Conservation (phyloP, 2,113 vertebrate species). For the Aleadryas rufinucha region DNA sequence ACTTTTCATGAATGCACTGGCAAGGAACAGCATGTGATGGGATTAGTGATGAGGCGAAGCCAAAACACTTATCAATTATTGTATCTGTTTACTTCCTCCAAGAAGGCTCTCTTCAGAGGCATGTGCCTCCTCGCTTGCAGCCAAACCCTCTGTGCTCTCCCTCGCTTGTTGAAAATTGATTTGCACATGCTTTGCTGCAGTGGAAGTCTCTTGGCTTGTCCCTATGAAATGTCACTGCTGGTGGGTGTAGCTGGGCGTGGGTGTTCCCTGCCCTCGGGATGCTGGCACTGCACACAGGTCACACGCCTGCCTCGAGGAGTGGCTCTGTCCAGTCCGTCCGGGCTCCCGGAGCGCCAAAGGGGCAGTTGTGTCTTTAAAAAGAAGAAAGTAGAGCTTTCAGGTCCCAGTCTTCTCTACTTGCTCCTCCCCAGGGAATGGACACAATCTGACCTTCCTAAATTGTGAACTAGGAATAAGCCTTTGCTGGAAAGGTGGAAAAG, state of each 20-base stretch:
- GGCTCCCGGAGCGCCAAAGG: fast-evolving
- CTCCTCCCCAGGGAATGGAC: neutral
- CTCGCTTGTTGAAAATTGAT: neutral
- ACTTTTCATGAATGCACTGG: neutral
- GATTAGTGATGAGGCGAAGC: neutral
- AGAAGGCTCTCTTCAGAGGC: neutral
- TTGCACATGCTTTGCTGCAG: neutral
- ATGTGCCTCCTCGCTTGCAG: neutral
- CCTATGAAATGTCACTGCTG: neutral
- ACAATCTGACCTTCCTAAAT: neutral
- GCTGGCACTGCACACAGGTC: neutral
- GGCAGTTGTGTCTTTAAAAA: neutral
- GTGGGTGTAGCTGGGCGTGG: neutral
- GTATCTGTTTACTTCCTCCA: neutral
- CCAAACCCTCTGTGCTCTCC: neutral
- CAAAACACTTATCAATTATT: neutral
- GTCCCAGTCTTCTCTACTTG: neutral
- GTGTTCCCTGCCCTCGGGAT: neutral
- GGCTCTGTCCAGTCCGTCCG: neutral
- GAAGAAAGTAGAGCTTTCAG: neutral
- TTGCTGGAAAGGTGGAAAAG: neutral
- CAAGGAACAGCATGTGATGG: conserved; percentile 11
- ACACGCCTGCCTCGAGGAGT: neutral
- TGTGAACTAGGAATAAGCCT: neutral
- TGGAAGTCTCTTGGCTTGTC: neutral